phyloP scores from a whole-genome alignment of 2,797 vertebrate species.

The Lacerta bilineata region DNA sequence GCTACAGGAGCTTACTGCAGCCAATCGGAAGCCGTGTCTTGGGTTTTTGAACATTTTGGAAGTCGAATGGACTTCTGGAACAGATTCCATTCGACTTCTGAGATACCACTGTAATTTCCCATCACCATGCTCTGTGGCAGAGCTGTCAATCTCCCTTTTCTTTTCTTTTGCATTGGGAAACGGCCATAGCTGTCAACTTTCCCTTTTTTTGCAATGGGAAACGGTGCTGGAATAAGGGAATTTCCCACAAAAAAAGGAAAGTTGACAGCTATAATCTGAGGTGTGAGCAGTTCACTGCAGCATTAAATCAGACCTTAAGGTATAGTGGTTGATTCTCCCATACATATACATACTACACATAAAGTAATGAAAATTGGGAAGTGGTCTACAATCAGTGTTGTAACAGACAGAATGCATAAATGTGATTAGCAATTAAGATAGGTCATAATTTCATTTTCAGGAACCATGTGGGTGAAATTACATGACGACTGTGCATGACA shows the following conservation, averaged over 20 bases:
- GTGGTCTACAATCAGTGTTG: background rate
- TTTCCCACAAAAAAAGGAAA: too few species aligned
- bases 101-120: too few species aligned
- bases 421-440: background rate
- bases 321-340: background rate
- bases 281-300: background rate
- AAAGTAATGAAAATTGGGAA: background rate
- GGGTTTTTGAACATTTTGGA: too few species aligned
- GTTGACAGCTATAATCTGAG: background rate
- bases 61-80: too few species aligned
- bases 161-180: too few species aligned
- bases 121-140: background rate
- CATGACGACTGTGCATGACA: slow-evolving; percentile 47
- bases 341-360: slow-evolving; percentile 6
- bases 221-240: too few species aligned
- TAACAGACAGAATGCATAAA: slow-evolving; percentile 12
- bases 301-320: background rate
- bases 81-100: too few species aligned
- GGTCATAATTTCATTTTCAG: slow-evolving; percentile 17
- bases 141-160: too few species aligned
- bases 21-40: too few species aligned
- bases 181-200: too few species aligned
- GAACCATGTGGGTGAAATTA: slow-evolving; percentile 54
- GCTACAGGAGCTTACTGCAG: too few species aligned
- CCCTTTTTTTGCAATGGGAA: too few species aligned